Evolutionary conservation across 2,797 vertebrate genomes (phyloP).

Genomic region (Rhynchonycteris naso): DNA sequence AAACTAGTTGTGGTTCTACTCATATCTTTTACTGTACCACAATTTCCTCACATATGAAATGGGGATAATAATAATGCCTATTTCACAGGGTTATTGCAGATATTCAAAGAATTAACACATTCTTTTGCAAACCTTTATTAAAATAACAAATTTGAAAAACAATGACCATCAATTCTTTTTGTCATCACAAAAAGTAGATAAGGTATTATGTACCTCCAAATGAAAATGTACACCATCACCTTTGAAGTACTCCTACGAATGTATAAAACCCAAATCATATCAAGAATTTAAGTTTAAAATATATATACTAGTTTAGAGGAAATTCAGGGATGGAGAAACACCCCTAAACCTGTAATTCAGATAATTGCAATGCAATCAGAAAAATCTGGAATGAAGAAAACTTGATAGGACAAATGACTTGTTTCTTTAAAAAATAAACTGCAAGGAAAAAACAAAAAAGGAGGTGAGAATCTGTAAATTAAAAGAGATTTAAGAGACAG

Average conservation of each 20-base stretch:
- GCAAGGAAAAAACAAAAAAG: neutral
- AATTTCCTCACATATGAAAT: constrained; percentile 18
- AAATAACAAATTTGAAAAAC: constrained; percentile 10
- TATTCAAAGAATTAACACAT: constrained; percentile 11
- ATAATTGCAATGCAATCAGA: neutral
- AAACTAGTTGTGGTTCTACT: neutral
- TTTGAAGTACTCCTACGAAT: neutral
- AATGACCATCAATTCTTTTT: neutral
- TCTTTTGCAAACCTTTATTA: neutral
- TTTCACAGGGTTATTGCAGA: neutral
- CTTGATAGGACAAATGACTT: neutral
- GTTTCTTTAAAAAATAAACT: constrained; percentile 28
- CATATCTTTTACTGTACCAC: neutral
- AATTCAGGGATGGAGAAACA: neutral
- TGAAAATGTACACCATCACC: neutral
- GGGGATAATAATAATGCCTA: neutral
- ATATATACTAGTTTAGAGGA: neutral
- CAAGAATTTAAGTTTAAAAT: constrained; percentile 13
- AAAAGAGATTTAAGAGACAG: neutral
- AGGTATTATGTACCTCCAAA: neutral
- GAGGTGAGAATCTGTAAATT: neutral
- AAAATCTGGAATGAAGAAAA: neutral
- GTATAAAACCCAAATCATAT: constrained; percentile 2
- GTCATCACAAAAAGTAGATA: neutral
- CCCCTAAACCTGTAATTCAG: neutral